A percentile compares a stretch with the other conserved stretches of the same genome.
Conservation (phyloP, 2,797 vertebrate genomes). For the Aldrovandia affinis region DNA sequence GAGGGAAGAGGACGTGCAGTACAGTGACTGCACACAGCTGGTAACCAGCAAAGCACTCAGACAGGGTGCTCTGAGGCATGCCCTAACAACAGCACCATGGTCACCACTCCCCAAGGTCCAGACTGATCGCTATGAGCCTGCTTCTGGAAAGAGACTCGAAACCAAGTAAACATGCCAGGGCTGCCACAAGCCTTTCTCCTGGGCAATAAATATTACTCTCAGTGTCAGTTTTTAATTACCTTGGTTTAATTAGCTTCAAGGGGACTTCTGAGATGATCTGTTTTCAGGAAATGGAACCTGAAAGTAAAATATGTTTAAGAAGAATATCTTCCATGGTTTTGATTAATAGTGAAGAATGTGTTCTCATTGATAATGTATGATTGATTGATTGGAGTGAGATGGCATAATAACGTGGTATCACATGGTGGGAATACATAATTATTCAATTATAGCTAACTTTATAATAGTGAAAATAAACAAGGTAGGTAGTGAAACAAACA, state of each 20-base stretch:
- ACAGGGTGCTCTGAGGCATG: background rate
- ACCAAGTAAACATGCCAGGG: slow-evolving; percentile 46
- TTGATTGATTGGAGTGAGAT: background rate
- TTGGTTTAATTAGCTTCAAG: slow-evolving; percentile 63
- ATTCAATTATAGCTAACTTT: too few species aligned
- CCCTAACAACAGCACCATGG: slow-evolving; percentile 4
- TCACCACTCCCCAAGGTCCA: background rate
- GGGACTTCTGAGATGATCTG: slow-evolving; percentile 38
- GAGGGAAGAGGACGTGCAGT: background rate
- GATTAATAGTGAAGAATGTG: background rate
- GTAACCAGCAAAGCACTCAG: background rate
- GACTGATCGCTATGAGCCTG: slow-evolving; percentile 42
- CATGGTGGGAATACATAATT: background rate
- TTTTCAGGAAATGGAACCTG: background rate
- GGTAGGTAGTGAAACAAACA: background rate
- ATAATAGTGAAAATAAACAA: too few species aligned
- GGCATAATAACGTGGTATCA: background rate
- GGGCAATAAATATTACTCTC: slow-evolving; percentile 41
- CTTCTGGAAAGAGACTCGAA: slow-evolving; percentile 35
- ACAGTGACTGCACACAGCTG: background rate
- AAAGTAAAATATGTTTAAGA: too few species aligned
- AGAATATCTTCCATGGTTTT: background rate
- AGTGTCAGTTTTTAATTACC: slow-evolving; percentile 46
- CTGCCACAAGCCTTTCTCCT: slow-evolving; percentile 30
- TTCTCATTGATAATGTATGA: background rate